Conservation (phyloP, 1,140 invertebrate species). For the Apis cerana region DNA sequence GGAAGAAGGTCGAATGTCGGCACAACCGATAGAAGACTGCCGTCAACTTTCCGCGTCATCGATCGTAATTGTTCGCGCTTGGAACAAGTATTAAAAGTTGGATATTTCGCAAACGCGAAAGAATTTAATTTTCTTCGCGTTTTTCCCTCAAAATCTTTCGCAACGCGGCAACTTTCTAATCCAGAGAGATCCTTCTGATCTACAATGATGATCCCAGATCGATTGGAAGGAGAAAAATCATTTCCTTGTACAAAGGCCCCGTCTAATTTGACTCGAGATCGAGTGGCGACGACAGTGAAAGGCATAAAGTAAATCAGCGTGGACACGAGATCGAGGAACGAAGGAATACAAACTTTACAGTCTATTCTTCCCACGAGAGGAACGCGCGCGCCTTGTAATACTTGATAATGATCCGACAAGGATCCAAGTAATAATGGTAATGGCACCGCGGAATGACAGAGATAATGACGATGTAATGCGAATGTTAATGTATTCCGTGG, state of each 20-base stretch:
- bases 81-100: no score
- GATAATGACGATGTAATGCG: constrained; percentile 53
- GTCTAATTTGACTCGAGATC: constrained; percentile 6
- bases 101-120: no score
- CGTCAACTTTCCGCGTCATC: no score
- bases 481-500: constrained; percentile 50
- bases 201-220: no score
- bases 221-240: background rate
- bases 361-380: constrained; percentile 50
- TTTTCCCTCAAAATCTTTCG: no score
- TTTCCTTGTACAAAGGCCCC: background rate
- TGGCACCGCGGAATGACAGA: constrained; percentile 47
- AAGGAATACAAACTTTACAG: constrained; percentile 36
- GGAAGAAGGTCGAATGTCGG: constrained; percentile 26
- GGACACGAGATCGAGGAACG: constrained; percentile 43
- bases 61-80: no score
- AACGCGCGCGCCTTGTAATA: constrained; percentile 47
- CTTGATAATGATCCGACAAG: constrained; percentile 51
- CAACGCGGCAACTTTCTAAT: background rate
- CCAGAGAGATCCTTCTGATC: background rate
- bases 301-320: constrained; percentile 45
- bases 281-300: constrained; percentile 16
- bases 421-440: constrained; percentile 53
- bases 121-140: no score
- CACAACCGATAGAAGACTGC: background rate